Percentiles rank a stretch among this genome's conserved stretches.
phyloP scores from a whole-genome alignment of 2,888 invertebrate species.

The Autographa pulchrina region DNA sequence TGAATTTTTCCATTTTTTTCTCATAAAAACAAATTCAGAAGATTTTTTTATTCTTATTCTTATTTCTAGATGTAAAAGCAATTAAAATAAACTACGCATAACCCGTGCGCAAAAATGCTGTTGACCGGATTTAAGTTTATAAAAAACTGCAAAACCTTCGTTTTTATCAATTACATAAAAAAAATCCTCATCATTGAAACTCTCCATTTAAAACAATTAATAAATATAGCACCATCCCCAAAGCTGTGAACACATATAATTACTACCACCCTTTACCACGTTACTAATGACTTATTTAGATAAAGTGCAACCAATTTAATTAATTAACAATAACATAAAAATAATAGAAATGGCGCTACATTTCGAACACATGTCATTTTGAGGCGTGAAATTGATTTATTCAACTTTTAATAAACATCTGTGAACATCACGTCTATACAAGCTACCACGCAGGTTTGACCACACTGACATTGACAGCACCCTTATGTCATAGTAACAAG shows the following conservation, averaged over 20 bases:
- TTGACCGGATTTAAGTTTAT: too few relatives aligned
- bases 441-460: not conserved
- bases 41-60: too few relatives aligned
- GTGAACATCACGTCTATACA: conserved; percentile 62
- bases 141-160: too few relatives aligned
- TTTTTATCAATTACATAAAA: too few relatives aligned
- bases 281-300: conserved; percentile 41
- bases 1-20: too few relatives aligned
- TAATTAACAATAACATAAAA: conserved; percentile 49
- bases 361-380: conserved; percentile 45
- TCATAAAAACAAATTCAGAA: too few relatives aligned
- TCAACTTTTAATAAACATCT: conserved; percentile 64
- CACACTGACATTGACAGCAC: not conserved
- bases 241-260: not conserved
- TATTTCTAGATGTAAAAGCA: too few relatives aligned
- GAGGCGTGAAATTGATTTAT: conserved; percentile 75
- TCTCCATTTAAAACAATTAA: not conserved
- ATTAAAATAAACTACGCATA: too few relatives aligned
- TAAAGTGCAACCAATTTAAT: conserved; percentile 40
- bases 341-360: conserved; percentile 42
- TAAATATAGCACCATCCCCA: not conserved
- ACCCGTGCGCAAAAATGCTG: too few relatives aligned
- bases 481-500: not conserved
- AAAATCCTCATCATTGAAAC: too few relatives aligned
- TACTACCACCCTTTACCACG: conserved; percentile 10